Base-by-base conservation (phyloP, 2,888 invertebrate genomes). In the Nemotelus nigrinus region DNA sequence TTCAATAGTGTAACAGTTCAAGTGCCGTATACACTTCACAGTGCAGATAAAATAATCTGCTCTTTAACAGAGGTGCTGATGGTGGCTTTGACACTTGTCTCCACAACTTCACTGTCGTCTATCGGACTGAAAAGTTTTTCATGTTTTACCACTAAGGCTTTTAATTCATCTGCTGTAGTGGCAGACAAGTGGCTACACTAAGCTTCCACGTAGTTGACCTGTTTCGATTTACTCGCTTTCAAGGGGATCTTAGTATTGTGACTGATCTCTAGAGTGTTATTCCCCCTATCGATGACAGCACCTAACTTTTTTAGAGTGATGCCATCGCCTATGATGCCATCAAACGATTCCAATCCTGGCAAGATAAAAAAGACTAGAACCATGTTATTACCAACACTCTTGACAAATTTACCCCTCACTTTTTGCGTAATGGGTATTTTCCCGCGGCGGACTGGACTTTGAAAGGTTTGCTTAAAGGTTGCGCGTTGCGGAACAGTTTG, bases 21-120 rank as follows among this genome's bases (percentile, higher is more conserved):
- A n/a, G n/a, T n/a, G n/a, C n/a, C n/a, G n/a, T n/a, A n/a, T n/a
- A n/a, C n/a, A n/a, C n/a, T n/a, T n/a, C n/a, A n/a, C n/a, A n/a
- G n/a, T n/a, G n/a, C n/a, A n/a, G n/a, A n/a, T n/a, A n/a, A n/a
- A n/a, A n/a, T n/a, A n/a, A n/a, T n/a, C n/a, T n/a, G n/a, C n/a
- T n/a, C n/a, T n/a, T n/a, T n/a, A n/a, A n/a, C n/a, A n/a, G n/a
- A n/a, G 2, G 79, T 81, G 58, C 50, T 72, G 4, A 81, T 81
- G 70, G 80, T 79, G 0, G 76, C 78, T 4, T 72, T 72, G 8
- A 80, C 76, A 2, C 8, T 50, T 0, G 80, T 79, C 8, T 77
- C 77, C 25, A 79, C 74, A 0, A 67, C 41, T 53, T 71, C 77
- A 6, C 48, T 77, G 8, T 76, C 68, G 4, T 47, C 58, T 6